Evolutionary conservation across 2,797 vertebrate genomes (phyloP).

Genomic region (Tiaroga cobitis): DNA sequence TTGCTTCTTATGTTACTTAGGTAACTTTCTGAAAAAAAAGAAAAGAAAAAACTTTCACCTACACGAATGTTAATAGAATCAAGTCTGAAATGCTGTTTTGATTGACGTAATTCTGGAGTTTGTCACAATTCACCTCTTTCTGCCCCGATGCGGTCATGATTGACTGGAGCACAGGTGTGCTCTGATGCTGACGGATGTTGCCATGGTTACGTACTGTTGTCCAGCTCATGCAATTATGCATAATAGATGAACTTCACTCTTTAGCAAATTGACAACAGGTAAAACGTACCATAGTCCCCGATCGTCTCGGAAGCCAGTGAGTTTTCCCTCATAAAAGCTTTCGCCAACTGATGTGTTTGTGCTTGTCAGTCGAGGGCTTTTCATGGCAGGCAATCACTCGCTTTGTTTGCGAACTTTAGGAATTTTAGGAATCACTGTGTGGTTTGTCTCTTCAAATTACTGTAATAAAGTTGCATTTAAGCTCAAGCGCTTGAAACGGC

Average conservation of each 20-base stretch:
- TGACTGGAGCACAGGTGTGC: conserved; percentile 67
- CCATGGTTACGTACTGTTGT: conserved; percentile 73
- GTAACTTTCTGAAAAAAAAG: neutral
- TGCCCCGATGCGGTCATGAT: conserved; percentile 48
- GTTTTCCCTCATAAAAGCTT: conserved; percentile 41
- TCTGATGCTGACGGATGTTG: conserved; percentile 65
- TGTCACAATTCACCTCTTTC: conserved; percentile 3
- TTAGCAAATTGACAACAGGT: conserved; percentile 55
- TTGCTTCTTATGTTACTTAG: neutral
- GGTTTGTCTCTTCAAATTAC: conserved; percentile 58
- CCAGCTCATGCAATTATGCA: conserved; percentile 68
- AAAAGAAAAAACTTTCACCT: conserved; percentile 45
- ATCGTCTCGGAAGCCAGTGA: conserved; percentile 31
- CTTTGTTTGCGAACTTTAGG: conserved; percentile 35
- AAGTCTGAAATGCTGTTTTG: conserved; percentile 64
- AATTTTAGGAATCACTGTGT: conserved; percentile 61
- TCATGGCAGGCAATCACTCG: conserved; percentile 31
- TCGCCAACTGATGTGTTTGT: conserved; percentile 31
- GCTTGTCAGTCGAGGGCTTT: conserved; percentile 18
- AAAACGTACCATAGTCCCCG: conserved; percentile 50
- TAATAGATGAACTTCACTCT: conserved; percentile 62
- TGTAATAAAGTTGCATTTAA: conserved; percentile 52
- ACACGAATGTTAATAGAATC: conserved; percentile 69
- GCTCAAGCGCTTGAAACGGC: conserved; percentile 41
- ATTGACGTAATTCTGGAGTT: conserved; percentile 63